Conservation (phyloP, 1,140 invertebrate species). For the Drosophila persimilis region DNA sequence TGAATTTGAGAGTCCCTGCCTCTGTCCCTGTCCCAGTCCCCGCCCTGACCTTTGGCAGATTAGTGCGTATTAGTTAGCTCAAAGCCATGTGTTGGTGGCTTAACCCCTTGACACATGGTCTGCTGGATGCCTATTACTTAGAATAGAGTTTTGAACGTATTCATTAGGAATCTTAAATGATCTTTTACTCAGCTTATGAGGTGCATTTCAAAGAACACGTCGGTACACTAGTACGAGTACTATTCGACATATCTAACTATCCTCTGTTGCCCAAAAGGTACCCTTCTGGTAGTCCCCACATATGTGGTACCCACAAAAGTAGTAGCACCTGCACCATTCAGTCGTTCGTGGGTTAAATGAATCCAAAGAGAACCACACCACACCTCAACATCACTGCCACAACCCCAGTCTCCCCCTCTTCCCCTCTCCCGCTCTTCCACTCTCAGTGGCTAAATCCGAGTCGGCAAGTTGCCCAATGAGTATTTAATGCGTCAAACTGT, state of each 20-base stretch:
- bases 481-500: constrained; percentile 81
- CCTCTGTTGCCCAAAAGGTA: too few species aligned
- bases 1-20: constrained; percentile 42
- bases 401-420: neutral
- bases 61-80: constrained; percentile 38
- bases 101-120: too few species aligned
- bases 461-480: constrained; percentile 63
- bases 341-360: constrained; percentile 19
- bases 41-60: constrained; percentile 60
- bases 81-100: neutral
- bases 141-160: too few species aligned
- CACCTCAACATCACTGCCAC: constrained; percentile 8
- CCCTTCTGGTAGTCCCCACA: too few species aligned
- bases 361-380: neutral
- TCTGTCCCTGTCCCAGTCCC: constrained; percentile 9
- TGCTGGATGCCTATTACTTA: too few species aligned
- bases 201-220: too few species aligned
- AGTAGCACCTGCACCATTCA: too few species aligned
- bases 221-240: too few species aligned
- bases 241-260: too few species aligned
- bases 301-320: neutral
- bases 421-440: constrained; percentile 10
- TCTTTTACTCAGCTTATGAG: too few species aligned
- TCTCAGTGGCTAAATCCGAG: constrained; percentile 12
- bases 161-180: too few species aligned